Percentiles rank a stretch among this genome's conserved stretches.
Evolutionary conservation across 2,113 vertebrate species (phyloP).

Genomic region (Pristiophorus japonicus): DNA sequence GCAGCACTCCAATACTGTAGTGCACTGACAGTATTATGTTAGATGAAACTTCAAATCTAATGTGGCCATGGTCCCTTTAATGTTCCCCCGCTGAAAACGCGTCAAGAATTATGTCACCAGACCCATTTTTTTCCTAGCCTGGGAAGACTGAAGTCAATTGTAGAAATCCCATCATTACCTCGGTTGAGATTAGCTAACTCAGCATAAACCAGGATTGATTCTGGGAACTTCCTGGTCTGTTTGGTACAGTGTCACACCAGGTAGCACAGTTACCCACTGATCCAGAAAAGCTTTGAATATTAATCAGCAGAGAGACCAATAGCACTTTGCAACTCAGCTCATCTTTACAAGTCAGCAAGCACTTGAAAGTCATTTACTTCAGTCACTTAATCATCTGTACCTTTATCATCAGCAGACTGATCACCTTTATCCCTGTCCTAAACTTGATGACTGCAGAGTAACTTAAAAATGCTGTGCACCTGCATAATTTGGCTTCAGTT

Average conservation of each 20-base stretch:
- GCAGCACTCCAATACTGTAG: too few species aligned
- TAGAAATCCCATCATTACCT: not conserved
- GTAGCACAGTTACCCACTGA: not conserved
- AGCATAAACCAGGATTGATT: not conserved
- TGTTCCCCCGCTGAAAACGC: too few species aligned
- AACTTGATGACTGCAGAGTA: not conserved
- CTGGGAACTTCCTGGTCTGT: not conserved
- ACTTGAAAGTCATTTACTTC: not conserved
- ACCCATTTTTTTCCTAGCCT: not conserved
- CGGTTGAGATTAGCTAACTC: not conserved
- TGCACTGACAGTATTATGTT: too few species aligned
- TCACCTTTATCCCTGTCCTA: not conserved
- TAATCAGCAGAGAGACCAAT: not conserved
- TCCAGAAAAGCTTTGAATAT: not conserved
- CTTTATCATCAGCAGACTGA: not conserved
- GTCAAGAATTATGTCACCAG: too few species aligned
- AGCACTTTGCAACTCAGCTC: not conserved
- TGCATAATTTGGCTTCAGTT: not conserved
- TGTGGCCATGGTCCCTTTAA: too few species aligned
- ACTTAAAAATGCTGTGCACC: not conserved
- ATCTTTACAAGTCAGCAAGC: not conserved
- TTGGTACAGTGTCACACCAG: not conserved
- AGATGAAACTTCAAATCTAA: too few species aligned
- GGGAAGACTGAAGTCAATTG: not conserved
- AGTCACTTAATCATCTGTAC: not conserved